A percentile compares a stretch with the other conserved stretches of the same genome.
These are phyloP conservation scores for Amblyraja radiata DNA, from an alignment of 2,797 vertebrate genomes.

Conservation along the genomic window DNA sequence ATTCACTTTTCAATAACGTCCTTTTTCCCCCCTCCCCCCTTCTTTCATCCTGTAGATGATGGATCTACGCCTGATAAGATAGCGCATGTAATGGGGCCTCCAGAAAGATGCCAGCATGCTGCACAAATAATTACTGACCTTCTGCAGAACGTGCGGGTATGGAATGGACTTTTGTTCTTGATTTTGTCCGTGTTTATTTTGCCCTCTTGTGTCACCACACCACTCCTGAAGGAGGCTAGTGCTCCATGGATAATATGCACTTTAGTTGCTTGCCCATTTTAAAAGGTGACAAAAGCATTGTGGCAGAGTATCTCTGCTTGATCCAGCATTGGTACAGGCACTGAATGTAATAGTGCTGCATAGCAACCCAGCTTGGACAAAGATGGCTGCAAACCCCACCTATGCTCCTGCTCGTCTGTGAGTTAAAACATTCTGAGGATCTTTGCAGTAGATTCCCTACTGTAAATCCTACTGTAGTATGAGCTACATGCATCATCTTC, in stretches of 20 bases:
- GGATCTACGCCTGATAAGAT: conserved; percentile 85
- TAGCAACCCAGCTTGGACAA: neutral
- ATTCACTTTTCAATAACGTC: conserved; percentile 24
- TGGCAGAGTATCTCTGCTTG: neutral
- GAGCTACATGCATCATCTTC: conserved; percentile 2
- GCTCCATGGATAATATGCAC: neutral
- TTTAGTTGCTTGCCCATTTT: neutral
- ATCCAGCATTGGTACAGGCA: neutral
- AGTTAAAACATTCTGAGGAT: neutral
- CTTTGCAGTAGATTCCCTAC: conserved; percentile 5
- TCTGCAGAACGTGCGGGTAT: conserved; percentile 80
- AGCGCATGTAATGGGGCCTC: conserved; percentile 87
- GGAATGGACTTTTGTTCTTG: conserved; percentile 28
- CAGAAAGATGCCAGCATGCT: conserved; percentile 85
- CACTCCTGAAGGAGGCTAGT: neutral
- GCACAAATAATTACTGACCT: conserved; percentile 87
- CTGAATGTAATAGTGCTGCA: neutral
- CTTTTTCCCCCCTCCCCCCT: neutral
- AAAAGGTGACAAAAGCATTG: neutral
- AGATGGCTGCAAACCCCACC: neutral
- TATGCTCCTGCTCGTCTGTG: neutral
- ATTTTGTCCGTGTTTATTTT: neutral
- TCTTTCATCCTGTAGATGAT: conserved; percentile 64
- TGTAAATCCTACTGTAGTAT: neutral
- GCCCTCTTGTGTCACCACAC: neutral